These are phyloP conservation scores for Pempheris klunzingeri DNA, from an alignment of 2,797 vertebrate species.

Conservation along the genomic window DNA sequence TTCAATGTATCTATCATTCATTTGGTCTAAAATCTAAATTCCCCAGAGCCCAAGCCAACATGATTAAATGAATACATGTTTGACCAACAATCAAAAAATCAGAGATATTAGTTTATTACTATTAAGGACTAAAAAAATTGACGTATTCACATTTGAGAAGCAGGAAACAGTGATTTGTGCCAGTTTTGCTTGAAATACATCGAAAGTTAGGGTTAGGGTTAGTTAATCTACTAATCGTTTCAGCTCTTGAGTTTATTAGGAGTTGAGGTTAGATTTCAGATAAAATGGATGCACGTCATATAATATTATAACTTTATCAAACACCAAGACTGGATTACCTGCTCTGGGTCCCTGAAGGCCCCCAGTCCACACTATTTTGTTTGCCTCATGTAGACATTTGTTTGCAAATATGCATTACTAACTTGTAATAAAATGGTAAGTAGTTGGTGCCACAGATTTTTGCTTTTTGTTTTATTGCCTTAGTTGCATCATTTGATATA, in stretches of 20 bases:
- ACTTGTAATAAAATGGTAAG: not conserved
- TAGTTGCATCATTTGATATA: too few species aligned
- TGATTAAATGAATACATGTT: not conserved
- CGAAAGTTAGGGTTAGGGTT: not conserved
- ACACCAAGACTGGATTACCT: conserved; percentile 2
- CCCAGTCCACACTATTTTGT: conserved; percentile 4
- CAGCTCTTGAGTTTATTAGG: not conserved
- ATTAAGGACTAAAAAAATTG: not conserved
- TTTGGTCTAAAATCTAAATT: not conserved
- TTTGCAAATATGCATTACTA: conserved; percentile 10
- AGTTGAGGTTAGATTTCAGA: not conserved
- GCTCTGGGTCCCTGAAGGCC: not conserved
- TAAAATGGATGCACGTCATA: not conserved
- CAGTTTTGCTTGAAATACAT: not conserved
- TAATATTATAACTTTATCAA: conserved; percentile 2
- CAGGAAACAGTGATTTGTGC: not conserved
- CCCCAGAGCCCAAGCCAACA: not conserved
- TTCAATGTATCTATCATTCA: not conserved
- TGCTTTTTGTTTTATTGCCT: not conserved
- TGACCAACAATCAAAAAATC: not conserved
- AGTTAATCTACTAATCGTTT: not conserved
- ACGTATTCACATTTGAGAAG: not conserved
- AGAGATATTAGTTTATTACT: not conserved
- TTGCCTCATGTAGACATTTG: conserved; percentile 1
- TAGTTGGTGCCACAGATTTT: not conserved